Base-by-base conservation (phyloP, 2,113 vertebrate species). In the Poeciliopsis retropinna region DNA sequence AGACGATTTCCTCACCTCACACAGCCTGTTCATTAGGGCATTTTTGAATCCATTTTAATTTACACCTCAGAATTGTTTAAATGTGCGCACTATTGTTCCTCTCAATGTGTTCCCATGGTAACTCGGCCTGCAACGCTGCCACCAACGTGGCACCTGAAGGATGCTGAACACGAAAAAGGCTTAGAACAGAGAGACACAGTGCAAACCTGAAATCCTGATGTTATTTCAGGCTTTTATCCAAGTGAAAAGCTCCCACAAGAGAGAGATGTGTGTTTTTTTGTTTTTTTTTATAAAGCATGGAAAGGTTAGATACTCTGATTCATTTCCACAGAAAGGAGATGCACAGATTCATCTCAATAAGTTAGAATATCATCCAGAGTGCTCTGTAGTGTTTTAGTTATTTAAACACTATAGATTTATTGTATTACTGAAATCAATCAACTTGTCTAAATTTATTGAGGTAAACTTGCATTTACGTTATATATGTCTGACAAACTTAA, bases 21-120 rank as follows among this genome's bases (percentile, higher is more conserved):
- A n/a, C 25, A 51, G 67, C 2, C n/a, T 72, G 1, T 68, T 47
- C 60, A 65, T 65, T 27, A 54, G 8, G 12, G 6, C 28, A 47
- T 13, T 37, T 28, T 22, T 57, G 27, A 44, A 70, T 65, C 25
- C 0, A 14, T 31, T 62, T 29, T 9, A 61, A 34, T 41, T 28
- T 14, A 68, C 66, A 47, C 41, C 22, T 31, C 60, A 60, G 31
- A 61, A 75, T 75, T 84, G 32, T 44, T 78, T 76, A 31, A 57
- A 73, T 27, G 13, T 60, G 19, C 39, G 60, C 41, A 31, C 29
- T 3, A 19, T 64, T 72, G 79, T 84, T 81, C 73, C 51, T 80
- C 73, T 64, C 51, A 57, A 54, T 67, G 71, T 73, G 86, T 87
- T 87, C 60, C 85, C 83, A 81, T 92, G 86, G 86, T 73, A 88